A percentile compares a stretch with the other conserved stretches of the same genome.
Conservation (phyloP, 1,140 invertebrate species). For the Drepana arcuata region DNA sequence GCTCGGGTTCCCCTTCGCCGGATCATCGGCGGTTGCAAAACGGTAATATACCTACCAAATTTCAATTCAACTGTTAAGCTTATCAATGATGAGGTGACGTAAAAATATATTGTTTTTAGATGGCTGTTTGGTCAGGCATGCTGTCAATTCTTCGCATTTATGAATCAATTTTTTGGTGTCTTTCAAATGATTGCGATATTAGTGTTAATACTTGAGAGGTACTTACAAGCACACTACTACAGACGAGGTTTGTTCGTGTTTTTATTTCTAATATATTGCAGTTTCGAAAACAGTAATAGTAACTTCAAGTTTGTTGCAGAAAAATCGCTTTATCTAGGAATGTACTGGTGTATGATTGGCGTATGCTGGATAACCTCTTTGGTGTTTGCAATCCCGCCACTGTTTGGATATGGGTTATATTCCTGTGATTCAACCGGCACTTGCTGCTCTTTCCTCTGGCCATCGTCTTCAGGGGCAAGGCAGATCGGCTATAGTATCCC, state of each 20-base stretch:
- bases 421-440: constrained; percentile 66
- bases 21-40: constrained; percentile 67
- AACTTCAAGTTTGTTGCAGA: constrained; percentile 39
- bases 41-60: no score
- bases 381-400: constrained; percentile 57
- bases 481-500: constrained; percentile 56
- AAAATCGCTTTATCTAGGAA: constrained; percentile 49
- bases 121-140: constrained; percentile 66
- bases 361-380: constrained; percentile 52
- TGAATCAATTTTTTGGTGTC: constrained; percentile 69
- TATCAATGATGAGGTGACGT: no score
- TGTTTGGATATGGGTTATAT: constrained; percentile 65
- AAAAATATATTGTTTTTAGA: no score
- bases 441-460: constrained; percentile 60
- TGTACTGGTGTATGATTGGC: constrained; percentile 53
- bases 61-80: no score
- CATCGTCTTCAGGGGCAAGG: constrained; percentile 34
- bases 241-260: constrained; percentile 42
- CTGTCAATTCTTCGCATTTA: constrained; percentile 68
- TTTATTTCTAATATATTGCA: background rate
- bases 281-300: background rate
- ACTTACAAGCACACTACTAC: constrained; percentile 54
- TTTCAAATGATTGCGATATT: constrained; percentile 66
- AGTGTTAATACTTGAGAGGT: constrained; percentile 63
- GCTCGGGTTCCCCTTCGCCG: constrained; percentile 67